These are phyloP conservation scores for Agonopterix heracliana DNA, from an alignment of 2,888 invertebrate genomes.

Conservation along the genomic window DNA sequence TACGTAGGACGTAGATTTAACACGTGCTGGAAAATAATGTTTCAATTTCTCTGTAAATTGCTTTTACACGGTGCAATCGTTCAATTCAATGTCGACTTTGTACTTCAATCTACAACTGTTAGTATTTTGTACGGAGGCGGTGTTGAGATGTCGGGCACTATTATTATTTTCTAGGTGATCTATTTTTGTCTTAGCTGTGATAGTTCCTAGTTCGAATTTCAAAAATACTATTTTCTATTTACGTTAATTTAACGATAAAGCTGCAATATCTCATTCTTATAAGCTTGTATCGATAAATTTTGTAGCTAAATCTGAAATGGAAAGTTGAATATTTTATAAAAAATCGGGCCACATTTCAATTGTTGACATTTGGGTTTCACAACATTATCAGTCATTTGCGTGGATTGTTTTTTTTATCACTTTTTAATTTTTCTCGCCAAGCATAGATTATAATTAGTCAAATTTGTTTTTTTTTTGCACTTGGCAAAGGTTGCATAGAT, in stretches of 20 bases:
- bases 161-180: constrained; percentile 52
- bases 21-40: constrained; percentile 48
- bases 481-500: too few relatives aligned
- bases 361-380: constrained; percentile 49
- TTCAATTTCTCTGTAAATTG: constrained; percentile 39
- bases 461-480: too few relatives aligned
- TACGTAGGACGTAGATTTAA: constrained; percentile 33
- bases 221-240: constrained; percentile 15
- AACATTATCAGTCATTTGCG: constrained; percentile 29
- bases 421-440: background rate
- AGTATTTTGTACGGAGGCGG: constrained; percentile 21
- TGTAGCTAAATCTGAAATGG: constrained; percentile 10
- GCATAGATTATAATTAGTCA: background rate
- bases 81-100: constrained; percentile 32
- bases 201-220: constrained; percentile 33
- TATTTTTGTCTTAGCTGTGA: constrained; percentile 49
- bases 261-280: background rate
- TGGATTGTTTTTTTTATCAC: background rate
- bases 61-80: constrained; percentile 30
- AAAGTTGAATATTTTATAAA: constrained; percentile 34
- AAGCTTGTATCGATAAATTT: background rate
- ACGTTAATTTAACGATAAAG: background rate
- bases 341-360: constrained; percentile 34
- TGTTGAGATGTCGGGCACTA: constrained; percentile 30
- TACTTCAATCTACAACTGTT: constrained; percentile 22